Conservation (phyloP, 2,888 invertebrate species). For the Neoascia interrupta region DNA sequence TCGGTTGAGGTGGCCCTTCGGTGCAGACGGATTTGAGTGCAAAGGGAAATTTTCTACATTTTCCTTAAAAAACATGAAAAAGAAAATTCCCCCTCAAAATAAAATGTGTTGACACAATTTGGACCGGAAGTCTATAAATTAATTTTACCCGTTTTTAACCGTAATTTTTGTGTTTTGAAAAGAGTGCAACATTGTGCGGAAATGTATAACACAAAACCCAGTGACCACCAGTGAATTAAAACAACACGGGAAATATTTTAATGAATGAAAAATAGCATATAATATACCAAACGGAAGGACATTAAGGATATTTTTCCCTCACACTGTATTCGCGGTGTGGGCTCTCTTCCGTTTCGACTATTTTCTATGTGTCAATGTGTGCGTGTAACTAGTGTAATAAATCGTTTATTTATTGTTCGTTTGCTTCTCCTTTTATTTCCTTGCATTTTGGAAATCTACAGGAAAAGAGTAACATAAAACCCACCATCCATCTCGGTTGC, state of each 20-base stretch:
- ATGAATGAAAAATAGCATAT: constrained; percentile 26
- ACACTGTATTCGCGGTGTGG: constrained; percentile 7
- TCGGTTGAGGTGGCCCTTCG: neutral
- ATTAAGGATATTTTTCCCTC: constrained; percentile 47
- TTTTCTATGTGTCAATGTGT: constrained; percentile 54
- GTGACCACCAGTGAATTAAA: too few species aligned
- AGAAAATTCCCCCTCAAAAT: too few species aligned
- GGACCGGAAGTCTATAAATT: too few species aligned
- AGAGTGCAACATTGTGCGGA: neutral
- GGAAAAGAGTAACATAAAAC: constrained; percentile 50
- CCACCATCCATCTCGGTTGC: constrained; percentile 66
- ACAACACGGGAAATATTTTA: constrained; percentile 27
- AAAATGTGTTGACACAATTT: constrained; percentile 17
- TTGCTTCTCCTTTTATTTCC: constrained; percentile 40
- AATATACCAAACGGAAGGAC: constrained; percentile 24
- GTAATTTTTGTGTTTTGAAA: neutral
- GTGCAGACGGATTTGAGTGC: too few species aligned
- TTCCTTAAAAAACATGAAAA: too few species aligned
- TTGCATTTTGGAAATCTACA: constrained; percentile 48
- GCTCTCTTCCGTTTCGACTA: constrained; percentile 46
- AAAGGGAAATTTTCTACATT: too few species aligned
- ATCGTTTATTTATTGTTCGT: too few species aligned
- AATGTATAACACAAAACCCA: neutral
- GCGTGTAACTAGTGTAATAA: constrained; percentile 29
- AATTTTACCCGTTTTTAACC: too few species aligned